Base-by-base conservation (phyloP, 2,113 vertebrate species). In the Otis tarda region DNA sequence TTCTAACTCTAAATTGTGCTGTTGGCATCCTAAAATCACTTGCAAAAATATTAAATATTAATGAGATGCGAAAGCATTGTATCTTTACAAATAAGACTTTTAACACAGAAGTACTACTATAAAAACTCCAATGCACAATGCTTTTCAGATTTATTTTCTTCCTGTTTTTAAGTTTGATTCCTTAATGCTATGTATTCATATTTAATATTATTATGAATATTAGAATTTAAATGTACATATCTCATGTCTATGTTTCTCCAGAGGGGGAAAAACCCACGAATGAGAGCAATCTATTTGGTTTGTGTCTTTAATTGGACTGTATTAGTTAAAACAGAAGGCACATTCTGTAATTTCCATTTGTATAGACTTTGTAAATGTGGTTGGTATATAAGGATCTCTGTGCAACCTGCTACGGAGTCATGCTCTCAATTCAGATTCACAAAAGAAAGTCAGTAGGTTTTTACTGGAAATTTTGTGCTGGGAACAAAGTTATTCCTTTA, bases 261-360 rank as follows among this genome's bases (percentile, higher is more conserved):
- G 41, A 4, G 57, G 25, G 1, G 1, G 5, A 10, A 14, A 25
- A 8, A 19, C 15, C 5, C 0, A 41, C 10, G 60, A 55, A 55
- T 75, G 12, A 37, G 8, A 67, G 27, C 18, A 49, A 14, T 79
- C 24, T 27, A 12, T 76, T 71, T 89, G 24, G 31, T 65, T 61
- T 82, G 5, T 43, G 14, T 88, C 52, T 73, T 70, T 49, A 43
- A 17, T 53, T 60, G 9, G 12, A 43, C 37, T 70, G 5, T 70
- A 9, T 65, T 61, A 19, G 11, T 69, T 78, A n/a, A 70, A 94
- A 49, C 14, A 45, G 45, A 83, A 73, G 8, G 8, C 35, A 33
- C 4, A 7, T 64, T 85, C 41, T 7, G 3, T 49, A 25, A 33
- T 53, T 75, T 30, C 21, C 7, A 3, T 65, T 90, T 75, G 8